These are phyloP conservation scores for Pygoscelis antarcticus DNA, from an alignment of 2,113 vertebrate species.

Conservation along the genomic window DNA sequence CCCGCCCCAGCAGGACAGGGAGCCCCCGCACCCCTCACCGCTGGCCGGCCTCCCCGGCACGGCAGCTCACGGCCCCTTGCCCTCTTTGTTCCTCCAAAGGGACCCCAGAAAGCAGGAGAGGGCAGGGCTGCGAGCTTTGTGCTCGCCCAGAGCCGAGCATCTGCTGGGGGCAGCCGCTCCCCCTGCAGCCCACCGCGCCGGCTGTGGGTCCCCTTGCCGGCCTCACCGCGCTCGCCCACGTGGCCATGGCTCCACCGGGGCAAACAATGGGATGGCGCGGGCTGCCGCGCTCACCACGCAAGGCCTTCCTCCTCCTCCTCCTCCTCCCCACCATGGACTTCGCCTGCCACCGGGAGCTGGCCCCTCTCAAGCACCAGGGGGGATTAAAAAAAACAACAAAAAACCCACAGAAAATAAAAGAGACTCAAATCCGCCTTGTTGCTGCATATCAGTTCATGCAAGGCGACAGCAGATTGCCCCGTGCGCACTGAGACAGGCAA, in stretches of 20 bases:
- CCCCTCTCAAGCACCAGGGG: background rate
- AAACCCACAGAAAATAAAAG: background rate
- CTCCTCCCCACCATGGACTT: background rate
- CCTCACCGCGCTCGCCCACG: constrained; percentile 27
- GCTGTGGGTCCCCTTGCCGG: constrained; percentile 8
- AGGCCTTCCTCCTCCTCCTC: constrained; percentile 28
- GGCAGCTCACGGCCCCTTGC: background rate
- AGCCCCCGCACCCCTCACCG: background rate
- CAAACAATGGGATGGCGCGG: constrained; percentile 48
- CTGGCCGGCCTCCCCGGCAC: background rate
- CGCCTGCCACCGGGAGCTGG: background rate
- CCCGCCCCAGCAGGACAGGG: background rate
- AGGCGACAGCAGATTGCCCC: accelerated
- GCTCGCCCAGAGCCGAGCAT: constrained; percentile 64
- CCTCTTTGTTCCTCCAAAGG: constrained; percentile 66
- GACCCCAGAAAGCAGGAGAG: constrained; percentile 64
- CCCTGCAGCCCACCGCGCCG: background rate
- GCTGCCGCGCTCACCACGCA: background rate
- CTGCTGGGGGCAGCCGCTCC: constrained; percentile 37
- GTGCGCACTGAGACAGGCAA: accelerated
- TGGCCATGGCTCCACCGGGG: background rate
- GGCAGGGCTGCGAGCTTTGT: constrained; percentile 71
- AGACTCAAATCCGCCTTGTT: accelerated
- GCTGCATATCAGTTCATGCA: accelerated
- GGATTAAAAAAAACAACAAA: background rate